These are phyloP conservation scores for Mimumesa dahlbomi DNA, from an alignment of 2,888 invertebrate genomes.

Conservation along the genomic window DNA sequence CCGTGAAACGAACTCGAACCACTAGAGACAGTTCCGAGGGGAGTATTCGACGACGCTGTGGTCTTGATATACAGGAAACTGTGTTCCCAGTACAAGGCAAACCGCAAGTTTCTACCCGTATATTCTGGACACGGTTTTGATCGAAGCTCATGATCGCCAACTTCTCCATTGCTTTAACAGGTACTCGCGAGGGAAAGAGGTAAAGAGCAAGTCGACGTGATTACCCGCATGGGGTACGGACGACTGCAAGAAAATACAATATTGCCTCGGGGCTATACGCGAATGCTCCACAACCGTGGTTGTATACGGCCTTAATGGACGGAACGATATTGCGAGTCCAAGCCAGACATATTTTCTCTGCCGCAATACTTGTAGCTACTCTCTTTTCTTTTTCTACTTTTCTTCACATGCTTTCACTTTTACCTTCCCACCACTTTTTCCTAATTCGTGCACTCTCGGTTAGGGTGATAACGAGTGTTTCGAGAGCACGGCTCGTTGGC, in stretches of 20 bases:
- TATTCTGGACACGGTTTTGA: slow-evolving; percentile 35
- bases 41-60: not conserved
- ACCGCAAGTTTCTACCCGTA: slow-evolving; percentile 50
- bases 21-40: too few relatives aligned
- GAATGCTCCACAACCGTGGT: slow-evolving; percentile 15
- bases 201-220: slow-evolving; percentile 43
- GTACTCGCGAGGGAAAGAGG: slow-evolving; percentile 10
- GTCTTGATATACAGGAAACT: slow-evolving; percentile 48
- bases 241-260: slow-evolving; percentile 57
- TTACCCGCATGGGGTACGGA: slow-evolving; percentile 57
- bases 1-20: too few relatives aligned
- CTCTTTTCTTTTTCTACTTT: slow-evolving; percentile 30
- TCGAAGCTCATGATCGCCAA: slow-evolving; percentile 51
- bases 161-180: slow-evolving; percentile 49
- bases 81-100: slow-evolving; percentile 33
- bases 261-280: slow-evolving; percentile 37
- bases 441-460: not conserved
- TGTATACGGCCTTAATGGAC: slow-evolving; percentile 50
- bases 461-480: slow-evolving; percentile 1
- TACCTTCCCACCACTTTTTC: slow-evolving; percentile 5
- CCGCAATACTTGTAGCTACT: slow-evolving; percentile 42
- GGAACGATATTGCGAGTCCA: slow-evolving; percentile 41
- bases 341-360: slow-evolving; percentile 37
- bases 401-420: slow-evolving; percentile 26
- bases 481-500: slow-evolving; percentile 3